A percentile compares a stretch with the other conserved stretches of the same genome.
phyloP scores from a whole-genome alignment of 1,140 invertebrate genomes.

The Pectinophora gossypiella region DNA sequence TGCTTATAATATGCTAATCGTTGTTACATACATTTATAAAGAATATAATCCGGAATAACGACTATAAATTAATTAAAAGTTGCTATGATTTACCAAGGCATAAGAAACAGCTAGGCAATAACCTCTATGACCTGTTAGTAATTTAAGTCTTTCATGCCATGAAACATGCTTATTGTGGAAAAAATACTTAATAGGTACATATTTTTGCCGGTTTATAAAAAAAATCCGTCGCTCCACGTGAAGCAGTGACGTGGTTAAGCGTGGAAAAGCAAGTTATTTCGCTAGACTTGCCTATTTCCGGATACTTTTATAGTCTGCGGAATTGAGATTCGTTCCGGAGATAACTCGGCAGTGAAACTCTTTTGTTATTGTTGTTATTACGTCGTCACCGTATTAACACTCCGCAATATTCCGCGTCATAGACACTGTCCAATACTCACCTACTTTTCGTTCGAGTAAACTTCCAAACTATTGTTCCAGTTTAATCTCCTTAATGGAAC shows the following conservation, averaged over 20 bases:
- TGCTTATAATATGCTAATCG: no score
- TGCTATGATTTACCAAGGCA: no score
- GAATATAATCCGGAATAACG: no score
- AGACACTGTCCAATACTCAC: not conserved
- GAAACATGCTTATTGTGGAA: no score
- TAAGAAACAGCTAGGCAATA: no score
- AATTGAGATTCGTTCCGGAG: not conserved
- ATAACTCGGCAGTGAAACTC: not conserved
- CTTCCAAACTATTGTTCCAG: not conserved
- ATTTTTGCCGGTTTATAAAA: no score
- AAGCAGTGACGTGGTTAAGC: not conserved
- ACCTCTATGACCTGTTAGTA: no score
- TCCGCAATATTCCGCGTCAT: not conserved
- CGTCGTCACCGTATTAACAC: not conserved
- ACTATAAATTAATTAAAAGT: no score
- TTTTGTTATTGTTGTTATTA: no score
- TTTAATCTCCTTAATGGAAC: conserved; percentile 33
- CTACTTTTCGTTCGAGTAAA: not conserved
- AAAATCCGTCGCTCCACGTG: not conserved
- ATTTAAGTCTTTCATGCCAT: no score
- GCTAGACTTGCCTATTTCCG: not conserved
- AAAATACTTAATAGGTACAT: no score
- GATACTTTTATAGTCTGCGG: not conserved
- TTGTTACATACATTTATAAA: no score
- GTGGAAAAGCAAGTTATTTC: not conserved